A percentile compares a stretch with the other conserved stretches of the same genome.
These are phyloP conservation scores for Enteromius treurensis DNA, from an alignment of 2,797 vertebrate species.

Conservation along the genomic window DNA sequence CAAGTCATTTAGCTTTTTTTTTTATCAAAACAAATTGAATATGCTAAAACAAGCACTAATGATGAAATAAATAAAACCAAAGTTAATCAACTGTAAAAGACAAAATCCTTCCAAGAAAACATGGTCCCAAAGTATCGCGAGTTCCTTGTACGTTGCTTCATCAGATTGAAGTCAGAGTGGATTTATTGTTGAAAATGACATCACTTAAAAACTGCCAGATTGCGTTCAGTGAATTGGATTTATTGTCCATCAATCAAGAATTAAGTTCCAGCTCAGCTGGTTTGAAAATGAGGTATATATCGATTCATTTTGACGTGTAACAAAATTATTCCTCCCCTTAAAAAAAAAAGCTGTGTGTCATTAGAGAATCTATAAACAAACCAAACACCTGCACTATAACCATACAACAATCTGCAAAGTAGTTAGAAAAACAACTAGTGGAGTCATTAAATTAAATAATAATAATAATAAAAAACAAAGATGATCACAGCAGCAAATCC, in stretches of 20 bases:
- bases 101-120: slow-evolving; percentile 77
- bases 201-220: slow-evolving; percentile 20
- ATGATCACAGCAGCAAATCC: slow-evolving; percentile 91
- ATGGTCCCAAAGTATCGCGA: slow-evolving; percentile 70
- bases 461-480: slow-evolving; percentile 48
- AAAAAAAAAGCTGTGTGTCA: not conserved
- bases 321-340: slow-evolving; percentile 49
- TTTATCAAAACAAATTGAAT: slow-evolving; percentile 94
- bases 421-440: slow-evolving; percentile 25
- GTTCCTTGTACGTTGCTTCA: slow-evolving; percentile 59
- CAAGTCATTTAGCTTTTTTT: slow-evolving; percentile 73
- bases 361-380: slow-evolving; percentile 1
- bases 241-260: slow-evolving; percentile 6
- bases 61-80: slow-evolving; percentile 98
- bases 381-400: slow-evolving; percentile 6
- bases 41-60: slow-evolving; percentile 98
- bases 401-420: slow-evolving; percentile 2
- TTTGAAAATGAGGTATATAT: slow-evolving; percentile 84
- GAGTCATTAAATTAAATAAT: slow-evolving; percentile 50
- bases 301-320: slow-evolving; percentile 71
- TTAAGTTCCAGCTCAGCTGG: slow-evolving; percentile 79
- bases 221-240: slow-evolving; percentile 28
- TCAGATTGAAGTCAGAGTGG: slow-evolving; percentile 70
- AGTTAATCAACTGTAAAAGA: slow-evolving; percentile 93
- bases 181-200: slow-evolving; percentile 21